Conservation (phyloP, 2,797 vertebrate genomes). For the Pseudochirops corinnae region DNA sequence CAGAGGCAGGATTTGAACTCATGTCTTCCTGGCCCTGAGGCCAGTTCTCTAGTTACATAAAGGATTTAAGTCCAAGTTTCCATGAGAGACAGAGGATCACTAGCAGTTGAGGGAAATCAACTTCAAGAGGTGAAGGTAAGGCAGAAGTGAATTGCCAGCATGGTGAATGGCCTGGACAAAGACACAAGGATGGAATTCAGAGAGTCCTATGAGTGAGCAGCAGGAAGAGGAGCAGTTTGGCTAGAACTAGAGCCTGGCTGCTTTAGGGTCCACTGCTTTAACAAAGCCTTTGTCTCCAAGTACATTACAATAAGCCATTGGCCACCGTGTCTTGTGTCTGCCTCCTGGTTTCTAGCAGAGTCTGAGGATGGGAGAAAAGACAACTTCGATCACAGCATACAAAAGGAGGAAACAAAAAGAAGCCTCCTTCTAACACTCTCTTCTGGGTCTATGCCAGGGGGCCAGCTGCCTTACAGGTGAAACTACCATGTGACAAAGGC, state of each 20-base stretch:
- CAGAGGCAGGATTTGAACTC: background rate
- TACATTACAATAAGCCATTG: conserved; percentile 27
- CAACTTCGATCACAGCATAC: background rate
- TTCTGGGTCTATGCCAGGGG: background rate
- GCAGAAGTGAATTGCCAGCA: no score
- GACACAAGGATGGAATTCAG: background rate
- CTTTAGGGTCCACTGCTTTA: background rate
- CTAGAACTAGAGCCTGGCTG: background rate
- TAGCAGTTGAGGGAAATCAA: background rate
- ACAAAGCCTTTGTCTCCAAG: background rate
- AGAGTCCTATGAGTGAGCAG: background rate
- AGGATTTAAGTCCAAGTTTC: background rate
- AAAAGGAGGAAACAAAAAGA: background rate
- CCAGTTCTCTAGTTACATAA: background rate
- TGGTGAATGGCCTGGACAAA: background rate
- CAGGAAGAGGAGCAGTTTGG: background rate
- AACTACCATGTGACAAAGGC: background rate
- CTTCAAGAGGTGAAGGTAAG: no score
- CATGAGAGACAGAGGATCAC: background rate
- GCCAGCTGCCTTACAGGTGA: background rate
- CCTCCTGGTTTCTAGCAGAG: background rate
- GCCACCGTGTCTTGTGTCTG: background rate
- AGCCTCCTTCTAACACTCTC: background rate
- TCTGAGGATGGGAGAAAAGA: background rate
- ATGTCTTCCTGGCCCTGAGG: background rate